phyloP scores from a whole-genome alignment of 2,888 invertebrate genomes.

The Vanessa cardui region DNA sequence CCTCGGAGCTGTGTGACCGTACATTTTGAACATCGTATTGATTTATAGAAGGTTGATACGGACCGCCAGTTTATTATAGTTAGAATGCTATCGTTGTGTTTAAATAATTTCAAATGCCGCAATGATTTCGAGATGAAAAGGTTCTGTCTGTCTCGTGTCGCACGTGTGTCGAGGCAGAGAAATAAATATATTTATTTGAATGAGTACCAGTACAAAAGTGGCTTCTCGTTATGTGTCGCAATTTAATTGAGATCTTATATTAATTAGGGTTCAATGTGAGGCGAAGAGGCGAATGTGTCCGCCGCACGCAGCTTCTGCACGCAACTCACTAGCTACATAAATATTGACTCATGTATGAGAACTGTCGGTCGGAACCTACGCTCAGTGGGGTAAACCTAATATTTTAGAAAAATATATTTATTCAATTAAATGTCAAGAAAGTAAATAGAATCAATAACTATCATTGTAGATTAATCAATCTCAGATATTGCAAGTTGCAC shows the following conservation, averaged over 20 bases:
- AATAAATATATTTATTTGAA: conserved; percentile 26
- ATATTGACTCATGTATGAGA: conserved; percentile 46
- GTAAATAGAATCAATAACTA: no score
- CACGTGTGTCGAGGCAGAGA: conserved; percentile 15
- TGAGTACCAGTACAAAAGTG: conserved; percentile 59
- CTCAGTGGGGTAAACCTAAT: background rate
- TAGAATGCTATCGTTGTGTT: conserved; percentile 1
- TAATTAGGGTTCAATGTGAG: conserved; percentile 80
- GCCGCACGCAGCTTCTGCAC: conserved; percentile 77
- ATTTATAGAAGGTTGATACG: conserved; percentile 36
- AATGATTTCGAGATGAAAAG: conserved; percentile 11
- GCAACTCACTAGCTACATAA: conserved; percentile 57
- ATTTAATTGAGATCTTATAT: conserved; percentile 84
- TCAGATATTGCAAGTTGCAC: no score
- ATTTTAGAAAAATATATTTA: background rate
- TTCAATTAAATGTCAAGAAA: no score
- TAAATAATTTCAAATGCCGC: background rate
- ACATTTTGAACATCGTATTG: conserved; percentile 39
- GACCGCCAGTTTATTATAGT: conserved; percentile 27
- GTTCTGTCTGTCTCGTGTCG: conserved; percentile 7
- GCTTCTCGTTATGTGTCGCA: conserved; percentile 78
- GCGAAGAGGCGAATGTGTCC: conserved; percentile 71
- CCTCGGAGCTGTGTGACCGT: conserved; percentile 35
- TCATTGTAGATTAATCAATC: no score
- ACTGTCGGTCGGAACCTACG: conserved; percentile 24